Evolutionary conservation across 2,797 vertebrate genomes (phyloP), one percentile per base, ranked within the genome.

Genomic region (Malacoctenus gilli): DNA sequence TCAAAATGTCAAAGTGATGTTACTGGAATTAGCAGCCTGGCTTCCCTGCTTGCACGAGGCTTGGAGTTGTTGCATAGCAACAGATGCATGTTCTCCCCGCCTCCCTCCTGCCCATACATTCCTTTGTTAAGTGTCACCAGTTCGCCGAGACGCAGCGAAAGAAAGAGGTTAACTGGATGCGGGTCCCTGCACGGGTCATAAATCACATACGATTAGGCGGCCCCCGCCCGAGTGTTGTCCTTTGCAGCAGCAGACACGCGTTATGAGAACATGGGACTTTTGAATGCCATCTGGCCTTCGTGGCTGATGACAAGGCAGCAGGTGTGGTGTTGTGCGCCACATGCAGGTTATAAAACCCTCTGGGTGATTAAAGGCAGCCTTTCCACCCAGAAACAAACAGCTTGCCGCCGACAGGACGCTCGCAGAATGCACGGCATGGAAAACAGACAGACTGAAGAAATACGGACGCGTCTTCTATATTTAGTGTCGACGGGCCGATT

Each of bases 241-340:
- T 72, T 58, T 64, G 39, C 25, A 6, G 32, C 1, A 8, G 56
- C 38, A 36, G 12, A 28, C 34, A 20, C 65, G 9, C 48, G 8
- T 10, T 16, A 12, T 22, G 19, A 34, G 32, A 61, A 28, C 48
- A 55, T 41, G 28, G 23, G 47, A 46, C 51, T 64, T 62, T 11
- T 50, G 42, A 67, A 72, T 54, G 60, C 35, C 72, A 59, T 48
- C 38, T 51, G 53, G 68, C 52, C 61, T 57, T 44, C 32, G 15
- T 16, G 34, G 51, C 42, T 8, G 38, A 52, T 36, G 59, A 50
- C 40, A 3, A 20, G 41, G 51, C 62, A 13, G 53, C 56, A 37
- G 52, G 31, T 42, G 48, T 22, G 30, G 55, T 37, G 59, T 2
- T 46, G 42, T 42, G 42, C 35, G 40, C 23, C 8, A 15, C 47